Evolutionary conservation across 2,113 vertebrate genomes (phyloP).

Genomic region (Tachysurus fulvidraco): DNA sequence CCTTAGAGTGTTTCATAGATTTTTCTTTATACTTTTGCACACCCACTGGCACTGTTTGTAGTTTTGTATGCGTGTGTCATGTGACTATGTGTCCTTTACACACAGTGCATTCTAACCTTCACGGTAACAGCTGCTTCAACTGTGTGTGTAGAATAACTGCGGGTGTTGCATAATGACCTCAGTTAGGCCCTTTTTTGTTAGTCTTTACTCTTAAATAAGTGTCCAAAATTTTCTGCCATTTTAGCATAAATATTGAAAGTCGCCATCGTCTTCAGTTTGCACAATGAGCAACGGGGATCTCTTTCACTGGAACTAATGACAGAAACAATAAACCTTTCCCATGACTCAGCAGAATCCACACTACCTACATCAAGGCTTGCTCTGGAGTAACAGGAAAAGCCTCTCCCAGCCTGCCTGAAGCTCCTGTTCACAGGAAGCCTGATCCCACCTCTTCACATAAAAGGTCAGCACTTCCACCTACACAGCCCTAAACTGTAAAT

Average conservation of each 20-base stretch:
- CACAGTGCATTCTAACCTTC: neutral
- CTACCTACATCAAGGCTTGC: constrained; percentile 10
- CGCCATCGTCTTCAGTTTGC: neutral
- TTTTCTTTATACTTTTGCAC: neutral
- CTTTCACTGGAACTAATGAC: neutral
- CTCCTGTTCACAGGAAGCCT: neutral
- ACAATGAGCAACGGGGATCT: neutral
- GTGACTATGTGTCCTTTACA: neutral
- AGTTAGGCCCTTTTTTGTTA: neutral
- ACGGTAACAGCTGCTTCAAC: neutral
- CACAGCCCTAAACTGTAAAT: constrained; percentile 14
- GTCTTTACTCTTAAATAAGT: neutral
- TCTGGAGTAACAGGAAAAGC: constrained; percentile 33
- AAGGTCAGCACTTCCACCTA: neutral
- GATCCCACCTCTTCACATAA: constrained; percentile 1
- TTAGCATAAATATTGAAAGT: neutral
- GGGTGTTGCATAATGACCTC: neutral
- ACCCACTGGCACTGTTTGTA: neutral
- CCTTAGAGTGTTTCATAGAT: neutral
- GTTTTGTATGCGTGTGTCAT: neutral
- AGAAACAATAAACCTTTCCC: constrained; percentile 32
- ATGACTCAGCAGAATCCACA: constrained; percentile 50
- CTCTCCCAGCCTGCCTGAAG: neutral
- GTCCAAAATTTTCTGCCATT: neutral
- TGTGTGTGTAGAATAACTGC: neutral